Evolutionary conservation across 2,797 vertebrate species (phyloP), one percentile per base, ranked within the genome.

Genomic region (Xenentodon cancila): DNA sequence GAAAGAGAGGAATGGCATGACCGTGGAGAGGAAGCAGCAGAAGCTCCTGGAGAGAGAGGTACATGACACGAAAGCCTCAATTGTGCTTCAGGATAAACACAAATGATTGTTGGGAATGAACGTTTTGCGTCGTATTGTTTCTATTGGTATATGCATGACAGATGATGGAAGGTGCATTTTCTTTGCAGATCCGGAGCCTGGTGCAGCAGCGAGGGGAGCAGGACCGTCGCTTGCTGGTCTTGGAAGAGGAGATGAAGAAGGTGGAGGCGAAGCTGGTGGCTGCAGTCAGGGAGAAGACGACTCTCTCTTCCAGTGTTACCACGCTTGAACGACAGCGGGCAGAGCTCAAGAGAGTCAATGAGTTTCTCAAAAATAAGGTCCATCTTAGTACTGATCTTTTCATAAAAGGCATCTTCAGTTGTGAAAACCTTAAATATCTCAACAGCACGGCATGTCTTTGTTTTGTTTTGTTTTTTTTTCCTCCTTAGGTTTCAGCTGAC

Each of bases 331-430:
- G 96, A 59, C 95, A 97, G 83, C 91, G 94, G 18, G 80, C 87
- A 6, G 97, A 97, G 45, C 79, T 98, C 46, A 94, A 91, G 64
- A 96, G 93, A 87, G 81, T 93, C 21, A 99, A 98, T 7, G 96
- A 98, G 58, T 91, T 97, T 7, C 88, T 99, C 0, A 99, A 97
- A 84, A 94, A 94, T 71, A 99, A 99, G 96, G 97, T 98, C 80
- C 25, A 60, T 8, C 45, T 59, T 32, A 40, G 37, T 30, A 19
- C 13, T 22, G 7, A 11, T 7, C 1, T 3, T 15, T 52, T 25
- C 4, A 9, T 59, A 2, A 16, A 15, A 40, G 1, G 15, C n/a
- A 34, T 17, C 17, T 25, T 0, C 7, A 37, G 6, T 4, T 21
- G 5, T 32, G 48, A 27, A n/a, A 32, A 18, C 18, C 44, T 17